Percentiles rank a stretch among this genome's conserved stretches.
Conservation (phyloP, 2,797 vertebrate species). For the Phalloptychus januarius region DNA sequence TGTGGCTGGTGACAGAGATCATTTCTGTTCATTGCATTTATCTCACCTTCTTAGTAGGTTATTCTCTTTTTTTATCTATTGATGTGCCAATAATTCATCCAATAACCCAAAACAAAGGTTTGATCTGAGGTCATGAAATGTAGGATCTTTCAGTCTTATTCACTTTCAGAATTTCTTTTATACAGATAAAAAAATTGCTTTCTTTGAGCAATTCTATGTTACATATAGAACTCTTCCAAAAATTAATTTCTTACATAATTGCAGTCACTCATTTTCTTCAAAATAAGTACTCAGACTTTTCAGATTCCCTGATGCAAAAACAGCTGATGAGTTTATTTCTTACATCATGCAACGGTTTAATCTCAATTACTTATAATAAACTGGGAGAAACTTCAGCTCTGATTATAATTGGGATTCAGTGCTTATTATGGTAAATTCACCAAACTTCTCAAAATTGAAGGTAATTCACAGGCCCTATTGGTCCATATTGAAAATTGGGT, state of each 20-base stretch:
- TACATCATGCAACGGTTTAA: not conserved
- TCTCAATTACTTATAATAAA: not conserved
- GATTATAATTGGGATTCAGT: no score
- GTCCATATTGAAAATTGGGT: not conserved
- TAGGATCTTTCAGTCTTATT: not conserved
- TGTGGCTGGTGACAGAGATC: not conserved
- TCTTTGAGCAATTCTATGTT: not conserved
- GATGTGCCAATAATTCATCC: not conserved
- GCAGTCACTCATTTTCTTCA: not conserved
- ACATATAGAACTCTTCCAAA: not conserved
- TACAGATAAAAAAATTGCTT: not conserved
- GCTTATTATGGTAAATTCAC: not conserved
- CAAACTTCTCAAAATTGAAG: not conserved
- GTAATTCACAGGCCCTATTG: not conserved
- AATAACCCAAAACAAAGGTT: not conserved
- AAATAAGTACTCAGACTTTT: not conserved
- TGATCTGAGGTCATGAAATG: not conserved
- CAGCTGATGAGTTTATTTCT: not conserved
- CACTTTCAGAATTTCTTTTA: not conserved
- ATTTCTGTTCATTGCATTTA: not conserved
- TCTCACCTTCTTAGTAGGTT: not conserved
- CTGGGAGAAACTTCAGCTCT: not conserved
- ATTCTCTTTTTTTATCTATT: not conserved
- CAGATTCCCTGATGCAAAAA: not conserved
- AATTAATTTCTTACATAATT: not conserved